Evolutionary conservation across 1,140 invertebrate genomes (phyloP).

Genomic region (Platorchestia sp.): DNA sequence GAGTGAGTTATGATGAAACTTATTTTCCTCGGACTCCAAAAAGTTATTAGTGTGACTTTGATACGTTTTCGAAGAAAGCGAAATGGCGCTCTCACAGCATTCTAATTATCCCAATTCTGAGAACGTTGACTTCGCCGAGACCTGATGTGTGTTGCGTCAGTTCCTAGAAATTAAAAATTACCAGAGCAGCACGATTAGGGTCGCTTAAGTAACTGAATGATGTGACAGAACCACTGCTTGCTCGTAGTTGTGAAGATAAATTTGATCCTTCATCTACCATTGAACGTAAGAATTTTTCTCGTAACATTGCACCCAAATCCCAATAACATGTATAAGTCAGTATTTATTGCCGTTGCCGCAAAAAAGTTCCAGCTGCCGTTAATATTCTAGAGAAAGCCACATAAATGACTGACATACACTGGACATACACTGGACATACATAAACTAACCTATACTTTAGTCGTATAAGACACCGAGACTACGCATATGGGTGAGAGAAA

Average conservation of each 20-base stretch:
- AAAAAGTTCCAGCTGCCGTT: not conserved
- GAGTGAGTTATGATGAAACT: not conserved
- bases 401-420: not conserved
- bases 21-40: not conserved
- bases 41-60: not conserved
- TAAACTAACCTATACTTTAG: too few relatives aligned
- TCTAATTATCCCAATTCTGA: not conserved
- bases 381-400: not conserved
- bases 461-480: too few relatives aligned
- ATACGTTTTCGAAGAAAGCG: not conserved
- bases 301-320: not conserved
- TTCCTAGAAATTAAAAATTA: conserved; percentile 3
- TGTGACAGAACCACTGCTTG: not conserved
- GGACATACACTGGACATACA: not conserved
- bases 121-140: not conserved
- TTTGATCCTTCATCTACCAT: not conserved
- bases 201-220: not conserved
- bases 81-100: not conserved
- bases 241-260: not conserved
- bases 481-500: too few relatives aligned
- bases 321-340: not conserved
- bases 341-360: not conserved
- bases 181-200: not conserved
- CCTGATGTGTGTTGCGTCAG: not conserved
- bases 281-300: not conserved